These are phyloP conservation scores for Meloidogyne exigua DNA, from an alignment of 1,140 invertebrate species.

Conservation along the genomic window DNA sequence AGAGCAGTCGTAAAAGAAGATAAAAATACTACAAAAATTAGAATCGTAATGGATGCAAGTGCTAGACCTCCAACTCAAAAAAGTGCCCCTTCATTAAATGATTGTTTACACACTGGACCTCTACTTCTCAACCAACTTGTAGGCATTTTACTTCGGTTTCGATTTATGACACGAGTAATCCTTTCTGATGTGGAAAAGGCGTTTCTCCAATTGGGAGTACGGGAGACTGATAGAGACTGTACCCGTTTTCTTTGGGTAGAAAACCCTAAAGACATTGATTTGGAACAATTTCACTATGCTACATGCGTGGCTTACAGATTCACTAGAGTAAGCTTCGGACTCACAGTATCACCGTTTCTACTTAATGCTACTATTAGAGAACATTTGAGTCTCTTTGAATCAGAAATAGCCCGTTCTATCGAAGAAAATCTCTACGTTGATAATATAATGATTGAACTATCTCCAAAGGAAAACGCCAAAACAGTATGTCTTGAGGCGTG, in stretches of 20 bases:
- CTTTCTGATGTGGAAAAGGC: conserved; percentile 23
- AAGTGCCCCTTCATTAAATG: background rate
- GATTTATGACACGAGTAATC: background rate
- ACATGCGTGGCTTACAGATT: conserved; percentile 34
- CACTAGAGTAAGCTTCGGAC: conserved; percentile 7
- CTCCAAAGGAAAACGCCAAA: background rate
- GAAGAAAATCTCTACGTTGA: conserved; percentile 10
- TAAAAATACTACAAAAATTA: conserved; percentile 9
- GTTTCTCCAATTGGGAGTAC: conserved; percentile 15
- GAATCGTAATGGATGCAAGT: background rate
- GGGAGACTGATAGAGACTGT: conserved; percentile 15
- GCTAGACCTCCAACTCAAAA: background rate
- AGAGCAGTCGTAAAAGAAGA: conserved; percentile 3
- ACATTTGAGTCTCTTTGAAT: background rate
- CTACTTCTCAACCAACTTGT: background rate
- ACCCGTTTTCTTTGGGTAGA: conserved; percentile 27
- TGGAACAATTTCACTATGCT: background rate
- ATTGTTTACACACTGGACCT: conserved; percentile 6
- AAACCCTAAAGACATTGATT: background rate
- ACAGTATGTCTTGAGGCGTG: background rate
- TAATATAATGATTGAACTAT: conserved; percentile 6
- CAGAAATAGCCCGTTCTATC: background rate
- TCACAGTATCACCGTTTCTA: background rate
- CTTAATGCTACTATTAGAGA: background rate
- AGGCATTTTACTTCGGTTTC: background rate